Evolutionary conservation across 1,140 invertebrate genomes (phyloP).

Genomic region (Drosophila malerkotliana): DNA sequence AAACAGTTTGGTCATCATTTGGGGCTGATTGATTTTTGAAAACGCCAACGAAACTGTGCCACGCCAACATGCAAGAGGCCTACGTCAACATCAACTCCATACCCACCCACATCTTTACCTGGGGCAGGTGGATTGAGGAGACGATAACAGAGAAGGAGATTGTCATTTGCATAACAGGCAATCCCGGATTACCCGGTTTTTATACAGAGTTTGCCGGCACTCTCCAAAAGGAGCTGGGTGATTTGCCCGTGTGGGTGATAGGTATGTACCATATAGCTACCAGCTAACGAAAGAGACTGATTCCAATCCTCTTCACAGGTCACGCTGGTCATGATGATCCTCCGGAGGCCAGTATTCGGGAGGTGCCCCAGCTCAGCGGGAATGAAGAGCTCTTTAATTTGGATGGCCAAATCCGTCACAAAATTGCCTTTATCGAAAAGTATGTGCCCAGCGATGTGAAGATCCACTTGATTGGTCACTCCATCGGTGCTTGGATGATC

Average conservation of each 20-base stretch:
- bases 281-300: conserved; percentile 53
- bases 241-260: conserved; percentile 89
- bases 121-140: conserved; percentile 88
- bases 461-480: conserved; percentile 92
- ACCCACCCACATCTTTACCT: conserved; percentile 88
- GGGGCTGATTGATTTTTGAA: conserved; percentile 52
- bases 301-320: conserved; percentile 72
- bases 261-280: conserved; percentile 41
- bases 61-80: conserved; percentile 85
- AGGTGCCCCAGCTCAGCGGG: conserved; percentile 84
- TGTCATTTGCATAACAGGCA: conserved; percentile 87
- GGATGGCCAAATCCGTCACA: conserved; percentile 92
- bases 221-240: conserved; percentile 86
- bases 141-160: conserved; percentile 85
- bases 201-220: conserved; percentile 89
- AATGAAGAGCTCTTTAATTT: conserved; percentile 87
- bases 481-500: conserved; percentile 92
- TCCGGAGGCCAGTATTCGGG: conserved; percentile 75
- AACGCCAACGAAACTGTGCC: conserved; percentile 37
- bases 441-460: conserved; percentile 88
- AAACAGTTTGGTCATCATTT: conserved; percentile 19
- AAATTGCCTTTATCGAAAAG: conserved; percentile 89
- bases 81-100: conserved; percentile 87
- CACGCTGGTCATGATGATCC: conserved; percentile 89
- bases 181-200: conserved; percentile 89